Conservation (phyloP, 2,113 vertebrate genomes). For the Nycticebus coucang region DNA sequence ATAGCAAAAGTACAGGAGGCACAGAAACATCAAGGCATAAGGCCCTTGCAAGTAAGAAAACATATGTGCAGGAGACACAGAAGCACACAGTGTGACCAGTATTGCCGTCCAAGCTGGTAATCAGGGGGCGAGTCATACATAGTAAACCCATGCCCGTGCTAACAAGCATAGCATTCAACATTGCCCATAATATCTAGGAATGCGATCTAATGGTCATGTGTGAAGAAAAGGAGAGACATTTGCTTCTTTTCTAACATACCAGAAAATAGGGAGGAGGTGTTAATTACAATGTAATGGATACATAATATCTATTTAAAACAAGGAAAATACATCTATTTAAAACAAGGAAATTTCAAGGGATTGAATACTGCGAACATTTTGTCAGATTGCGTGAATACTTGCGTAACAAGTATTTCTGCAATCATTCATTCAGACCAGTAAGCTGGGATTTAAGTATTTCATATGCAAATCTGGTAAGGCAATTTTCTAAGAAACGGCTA, state of each 20-base stretch:
- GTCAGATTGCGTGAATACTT: constrained; percentile 52
- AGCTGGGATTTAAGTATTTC: constrained; percentile 58
- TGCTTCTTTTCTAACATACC: constrained; percentile 57
- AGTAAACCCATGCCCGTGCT: constrained; percentile 26
- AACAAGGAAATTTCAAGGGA: constrained; percentile 58
- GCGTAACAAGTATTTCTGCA: constrained; percentile 70
- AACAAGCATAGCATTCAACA: constrained; percentile 46
- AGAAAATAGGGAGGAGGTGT: constrained; percentile 42
- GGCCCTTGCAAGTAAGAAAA: neutral
- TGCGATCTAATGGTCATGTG: constrained; percentile 58
- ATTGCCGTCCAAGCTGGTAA: neutral
- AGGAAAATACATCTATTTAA: constrained; percentile 50
- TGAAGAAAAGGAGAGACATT: constrained; percentile 48
- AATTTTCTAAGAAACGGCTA: constrained; percentile 64
- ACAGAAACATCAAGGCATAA: neutral
- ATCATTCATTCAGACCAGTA: constrained; percentile 67
- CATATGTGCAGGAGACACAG: neutral
- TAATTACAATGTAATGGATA: constrained; percentile 70
- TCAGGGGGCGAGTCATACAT: constrained; percentile 4
- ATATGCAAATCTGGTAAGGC: constrained; percentile 68
- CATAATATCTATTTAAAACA: constrained; percentile 65
- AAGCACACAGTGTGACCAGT: too few relatives aligned
- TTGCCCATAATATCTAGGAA: constrained; percentile 41
- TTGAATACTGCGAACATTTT: constrained; percentile 40
- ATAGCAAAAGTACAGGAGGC: neutral